phyloP scores from a whole-genome alignment of 2,797 vertebrate genomes.

The Oryzias dopingdopingensis region DNA sequence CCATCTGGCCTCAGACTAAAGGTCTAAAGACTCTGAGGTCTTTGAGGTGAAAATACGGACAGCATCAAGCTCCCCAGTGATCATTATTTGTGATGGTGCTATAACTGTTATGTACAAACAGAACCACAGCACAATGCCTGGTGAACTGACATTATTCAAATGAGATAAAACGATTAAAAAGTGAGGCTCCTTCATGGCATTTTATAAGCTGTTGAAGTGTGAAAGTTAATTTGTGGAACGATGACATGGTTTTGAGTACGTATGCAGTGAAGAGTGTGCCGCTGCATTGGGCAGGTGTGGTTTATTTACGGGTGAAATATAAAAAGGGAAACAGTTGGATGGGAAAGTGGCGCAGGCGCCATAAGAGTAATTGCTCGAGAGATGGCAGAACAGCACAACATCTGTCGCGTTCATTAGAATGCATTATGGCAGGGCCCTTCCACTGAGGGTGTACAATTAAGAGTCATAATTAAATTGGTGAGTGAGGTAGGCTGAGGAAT shows the following conservation, averaged over 20 bases:
- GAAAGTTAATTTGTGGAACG: conserved; percentile 71
- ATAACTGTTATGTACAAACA: conserved; percentile 16
- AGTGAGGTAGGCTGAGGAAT: conserved; percentile 66
- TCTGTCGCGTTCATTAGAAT: conserved; percentile 83
- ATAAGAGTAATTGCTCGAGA: conserved; percentile 77
- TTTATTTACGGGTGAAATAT: conserved; percentile 77
- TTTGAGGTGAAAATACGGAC: conserved; percentile 6
- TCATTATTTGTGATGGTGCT: conserved; percentile 24
- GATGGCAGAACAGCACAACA: conserved; percentile 79
- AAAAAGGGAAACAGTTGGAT: conserved; percentile 70
- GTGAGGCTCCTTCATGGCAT: conserved; percentile 63
- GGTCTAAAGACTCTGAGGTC: too few species aligned
- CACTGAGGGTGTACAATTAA: conserved; percentile 79
- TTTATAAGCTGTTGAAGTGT: conserved; percentile 65
- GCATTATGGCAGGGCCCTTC: conserved; percentile 77
- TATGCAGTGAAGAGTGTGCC: conserved; percentile 28
- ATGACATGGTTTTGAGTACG: conserved; percentile 25
- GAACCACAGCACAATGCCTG: conserved; percentile 18
- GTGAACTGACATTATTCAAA: conserved; percentile 51
- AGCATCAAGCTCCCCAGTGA: conserved; percentile 11
- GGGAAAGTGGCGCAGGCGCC: conserved; percentile 54
- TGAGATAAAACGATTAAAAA: conserved; percentile 69
- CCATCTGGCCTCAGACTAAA: too few species aligned
- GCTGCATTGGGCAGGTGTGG: conserved; percentile 65
- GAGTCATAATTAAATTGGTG: conserved; percentile 82